Percentiles rank a stretch among this genome's conserved stretches.
These are phyloP conservation scores for Carcina quercana DNA, from an alignment of 2,888 invertebrate genomes.

Conservation along the genomic window DNA sequence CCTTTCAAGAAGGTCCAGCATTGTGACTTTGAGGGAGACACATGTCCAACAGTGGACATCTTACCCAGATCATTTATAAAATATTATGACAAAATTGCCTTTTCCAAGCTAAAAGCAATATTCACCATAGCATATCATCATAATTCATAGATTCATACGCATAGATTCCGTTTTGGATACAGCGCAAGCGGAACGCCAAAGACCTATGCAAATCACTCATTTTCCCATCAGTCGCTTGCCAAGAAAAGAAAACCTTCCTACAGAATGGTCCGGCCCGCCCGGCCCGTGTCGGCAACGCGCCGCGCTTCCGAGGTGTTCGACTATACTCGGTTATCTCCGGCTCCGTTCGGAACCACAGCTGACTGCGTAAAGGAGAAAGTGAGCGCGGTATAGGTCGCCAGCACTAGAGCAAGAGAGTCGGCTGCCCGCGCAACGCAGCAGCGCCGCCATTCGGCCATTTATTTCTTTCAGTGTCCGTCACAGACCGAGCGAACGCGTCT, in stretches of 20 bases:
- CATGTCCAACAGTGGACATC: too few species aligned
- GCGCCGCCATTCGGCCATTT: slow-evolving; percentile 51
- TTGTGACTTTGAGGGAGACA: too few species aligned
- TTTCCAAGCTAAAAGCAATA: too few species aligned
- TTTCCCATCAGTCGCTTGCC: slow-evolving; percentile 19
- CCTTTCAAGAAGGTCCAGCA: too few species aligned
- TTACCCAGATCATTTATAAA: too few species aligned
- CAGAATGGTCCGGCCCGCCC: too few species aligned
- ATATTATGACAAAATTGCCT: too few species aligned
- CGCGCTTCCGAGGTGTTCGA: slow-evolving; percentile 63
- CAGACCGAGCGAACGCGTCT: slow-evolving; percentile 64
- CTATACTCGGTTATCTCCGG: slow-evolving; percentile 54
- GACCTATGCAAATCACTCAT: slow-evolving; percentile 12
- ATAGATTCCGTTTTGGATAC: too few species aligned
- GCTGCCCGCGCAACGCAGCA: slow-evolving; percentile 45
- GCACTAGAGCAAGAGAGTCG: slow-evolving; percentile 30
- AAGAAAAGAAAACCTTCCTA: slow-evolving; percentile 23
- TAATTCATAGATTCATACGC: too few species aligned
- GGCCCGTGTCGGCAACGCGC: slow-evolving; percentile 20
- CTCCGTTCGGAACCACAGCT: slow-evolving; percentile 63
- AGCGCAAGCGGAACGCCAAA: slow-evolving; percentile 3
- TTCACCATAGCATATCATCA: too few species aligned
- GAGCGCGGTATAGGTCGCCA: slow-evolving; percentile 28
- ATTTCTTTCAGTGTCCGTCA: slow-evolving; percentile 64
- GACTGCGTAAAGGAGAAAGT: slow-evolving; percentile 50